These are phyloP conservation scores for Drosophila athabasca DNA, from an alignment of 1,140 invertebrate species.

Conservation along the genomic window DNA sequence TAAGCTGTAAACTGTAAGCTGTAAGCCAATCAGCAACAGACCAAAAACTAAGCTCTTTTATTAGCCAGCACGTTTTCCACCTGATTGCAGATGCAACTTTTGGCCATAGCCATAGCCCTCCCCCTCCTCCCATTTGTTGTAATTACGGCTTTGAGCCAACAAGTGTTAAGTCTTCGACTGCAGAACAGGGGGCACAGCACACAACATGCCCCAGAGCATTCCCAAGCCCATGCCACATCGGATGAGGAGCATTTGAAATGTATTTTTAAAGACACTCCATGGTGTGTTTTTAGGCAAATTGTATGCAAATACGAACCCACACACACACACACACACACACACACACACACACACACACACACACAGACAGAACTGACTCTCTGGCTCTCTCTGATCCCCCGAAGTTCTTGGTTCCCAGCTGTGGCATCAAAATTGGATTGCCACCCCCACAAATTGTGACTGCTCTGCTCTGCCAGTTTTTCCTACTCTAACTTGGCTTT, in stretches of 20 bases:
- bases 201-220: constrained; percentile 6
- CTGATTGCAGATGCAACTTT: constrained; percentile 62
- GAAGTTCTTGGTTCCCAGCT: constrained; percentile 31
- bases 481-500: constrained; percentile 22
- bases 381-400: not conserved
- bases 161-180: constrained; percentile 66
- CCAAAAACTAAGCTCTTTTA: constrained; percentile 63
- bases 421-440: constrained; percentile 75
- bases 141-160: constrained; percentile 80
- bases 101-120: constrained; percentile 26
- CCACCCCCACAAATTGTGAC: constrained; percentile 59
- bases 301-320: constrained; percentile 78
- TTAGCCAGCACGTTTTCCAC: constrained; percentile 66
- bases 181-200: no score
- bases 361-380: not conserved
- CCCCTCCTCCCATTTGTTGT: constrained; percentile 71
- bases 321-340: constrained; percentile 1
- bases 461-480: constrained; percentile 33
- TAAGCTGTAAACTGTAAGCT: constrained; percentile 40
- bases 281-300: constrained; percentile 81
- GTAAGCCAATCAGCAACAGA: constrained; percentile 19
- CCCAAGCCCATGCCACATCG: not conserved
- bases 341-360: no score
- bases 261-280: constrained; percentile 79
- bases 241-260: constrained; percentile 52